These are phyloP conservation scores for Limnodromus scolopaceus DNA, from an alignment of 2,797 vertebrate genomes.

Conservation along the genomic window DNA sequence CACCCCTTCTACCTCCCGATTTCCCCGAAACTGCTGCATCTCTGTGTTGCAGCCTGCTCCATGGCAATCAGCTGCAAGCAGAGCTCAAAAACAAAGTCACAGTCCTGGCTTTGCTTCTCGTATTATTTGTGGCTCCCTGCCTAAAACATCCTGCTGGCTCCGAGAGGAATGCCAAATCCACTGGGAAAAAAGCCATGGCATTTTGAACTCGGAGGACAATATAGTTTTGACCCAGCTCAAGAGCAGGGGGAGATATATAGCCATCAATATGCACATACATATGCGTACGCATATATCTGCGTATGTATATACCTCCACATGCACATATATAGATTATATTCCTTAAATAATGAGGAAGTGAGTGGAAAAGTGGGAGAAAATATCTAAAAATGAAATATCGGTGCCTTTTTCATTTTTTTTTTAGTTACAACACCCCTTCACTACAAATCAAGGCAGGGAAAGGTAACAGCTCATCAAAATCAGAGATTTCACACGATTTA, in stretches of 20 bases:
- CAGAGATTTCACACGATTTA: not conserved
- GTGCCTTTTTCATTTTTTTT: not conserved
- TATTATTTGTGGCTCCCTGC: constrained; percentile 4
- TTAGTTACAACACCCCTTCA: not conserved
- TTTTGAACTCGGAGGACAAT: not conserved
- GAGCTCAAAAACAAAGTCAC: not conserved
- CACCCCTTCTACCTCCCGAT: not conserved
- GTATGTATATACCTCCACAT: fast-evolving
- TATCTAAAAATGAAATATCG: not conserved
- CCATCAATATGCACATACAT: fast-evolving
- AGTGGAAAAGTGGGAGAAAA: not conserved
- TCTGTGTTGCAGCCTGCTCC: not conserved
- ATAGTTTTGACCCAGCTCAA: not conserved
- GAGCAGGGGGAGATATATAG: not conserved
- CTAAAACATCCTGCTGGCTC: constrained; percentile 9
- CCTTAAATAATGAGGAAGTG: not conserved
- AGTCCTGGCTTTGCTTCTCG: not conserved
- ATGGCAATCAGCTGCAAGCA: not conserved
- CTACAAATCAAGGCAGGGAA: not conserved
- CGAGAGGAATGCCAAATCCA: not conserved
- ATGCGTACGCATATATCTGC: fast-evolving
- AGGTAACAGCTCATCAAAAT: not conserved
- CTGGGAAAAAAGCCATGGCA: not conserved
- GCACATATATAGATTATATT: not conserved
- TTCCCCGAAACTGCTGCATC: not conserved